Conservation (phyloP, 2,888 invertebrate species). For the Habroteleia sp. region DNA sequence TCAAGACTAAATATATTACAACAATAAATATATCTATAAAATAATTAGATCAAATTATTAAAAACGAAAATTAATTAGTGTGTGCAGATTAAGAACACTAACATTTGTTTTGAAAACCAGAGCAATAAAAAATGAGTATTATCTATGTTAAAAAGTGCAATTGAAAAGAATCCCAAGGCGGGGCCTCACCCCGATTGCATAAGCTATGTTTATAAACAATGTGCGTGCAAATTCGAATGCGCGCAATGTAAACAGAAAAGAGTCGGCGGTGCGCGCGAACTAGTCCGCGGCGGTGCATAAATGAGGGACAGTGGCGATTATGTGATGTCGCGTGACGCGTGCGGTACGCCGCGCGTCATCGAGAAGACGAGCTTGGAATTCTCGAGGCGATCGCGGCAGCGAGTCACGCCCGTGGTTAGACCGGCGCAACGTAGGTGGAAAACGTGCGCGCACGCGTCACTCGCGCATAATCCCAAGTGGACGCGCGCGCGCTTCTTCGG, state of each 20-base stretch:
- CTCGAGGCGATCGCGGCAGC: conserved; percentile 27
- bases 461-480: conserved; percentile 16
- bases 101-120: no score
- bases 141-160: no score
- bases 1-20: no score
- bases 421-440: conserved; percentile 32
- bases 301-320: conserved; percentile 29
- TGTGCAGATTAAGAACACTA: no score
- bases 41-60: no score
- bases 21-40: no score
- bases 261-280: neutral
- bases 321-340: conserved; percentile 41
- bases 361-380: conserved; percentile 45
- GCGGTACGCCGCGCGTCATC: conserved; percentile 48
- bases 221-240: conserved; percentile 4
- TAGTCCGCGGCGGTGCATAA: conserved; percentile 6
- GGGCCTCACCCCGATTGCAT: no score
- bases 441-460: conserved; percentile 37
- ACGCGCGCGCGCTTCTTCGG: no score
- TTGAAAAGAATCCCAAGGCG: no score
- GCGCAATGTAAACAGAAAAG: conserved; percentile 7
- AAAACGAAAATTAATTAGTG: no score
- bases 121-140: no score
- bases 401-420: conserved; percentile 24
- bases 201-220: conserved; percentile 17